Conservation (phyloP, 2,113 vertebrate species). For the Syrrhaptes paradoxus region DNA sequence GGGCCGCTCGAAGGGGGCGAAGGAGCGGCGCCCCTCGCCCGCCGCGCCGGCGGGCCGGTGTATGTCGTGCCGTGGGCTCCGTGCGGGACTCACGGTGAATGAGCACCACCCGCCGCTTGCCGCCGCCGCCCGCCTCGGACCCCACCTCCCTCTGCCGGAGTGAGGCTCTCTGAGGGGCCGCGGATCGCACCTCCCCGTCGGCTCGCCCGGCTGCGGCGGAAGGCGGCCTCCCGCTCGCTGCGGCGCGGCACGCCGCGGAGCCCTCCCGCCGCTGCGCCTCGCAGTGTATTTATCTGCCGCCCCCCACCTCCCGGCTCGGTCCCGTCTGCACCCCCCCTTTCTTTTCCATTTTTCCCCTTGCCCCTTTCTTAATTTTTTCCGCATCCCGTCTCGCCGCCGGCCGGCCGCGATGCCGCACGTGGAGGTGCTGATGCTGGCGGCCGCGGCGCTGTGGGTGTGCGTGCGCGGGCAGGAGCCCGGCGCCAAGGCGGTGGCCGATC, state of each 20-base stretch:
- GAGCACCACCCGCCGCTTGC: conserved; percentile 56
- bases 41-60: conserved; percentile 58
- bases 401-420: conserved; percentile 92
- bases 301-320: neutral
- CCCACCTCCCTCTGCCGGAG: conserved; percentile 55
- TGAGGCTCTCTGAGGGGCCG: conserved; percentile 60
- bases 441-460: conserved; percentile 93
- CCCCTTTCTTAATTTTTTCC: neutral
- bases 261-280: neutral
- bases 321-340: neutral
- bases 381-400: conserved; percentile 42
- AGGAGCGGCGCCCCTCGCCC: neutral
- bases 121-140: conserved; percentile 1
- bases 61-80: conserved; percentile 64
- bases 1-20: neutral
- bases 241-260: neutral
- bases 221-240: neutral
- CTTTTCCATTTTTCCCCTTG: neutral
- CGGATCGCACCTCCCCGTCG: conserved; percentile 10
- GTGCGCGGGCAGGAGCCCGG: conserved; percentile 93
- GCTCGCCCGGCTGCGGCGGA: neutral
- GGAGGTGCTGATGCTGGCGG: conserved; percentile 92
- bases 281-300: neutral
- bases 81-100: conserved; percentile 69
- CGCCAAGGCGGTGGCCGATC: conserved; percentile 95